Evolutionary conservation across 2,888 invertebrate species (phyloP), one percentile per base, ranked within the genome.

Genomic region (Homarus gammarus): DNA sequence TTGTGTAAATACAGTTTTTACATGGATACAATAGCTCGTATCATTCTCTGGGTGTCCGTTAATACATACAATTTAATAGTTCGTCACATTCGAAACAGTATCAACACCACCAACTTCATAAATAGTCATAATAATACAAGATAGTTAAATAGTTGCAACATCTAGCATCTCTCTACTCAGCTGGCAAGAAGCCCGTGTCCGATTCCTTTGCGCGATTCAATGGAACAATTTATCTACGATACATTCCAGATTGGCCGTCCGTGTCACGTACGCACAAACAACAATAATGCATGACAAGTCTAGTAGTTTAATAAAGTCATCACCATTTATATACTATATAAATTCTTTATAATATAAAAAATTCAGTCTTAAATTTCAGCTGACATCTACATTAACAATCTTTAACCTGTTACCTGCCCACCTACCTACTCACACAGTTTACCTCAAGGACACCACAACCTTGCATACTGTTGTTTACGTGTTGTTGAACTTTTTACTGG

Each of bases 171-270:
- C 15, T 2, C 38, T 22, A 0, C 77, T 1, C 77, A 77, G 77
- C 77, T 77, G 77, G 77, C 44, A 44, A n/a, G 10, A 22, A 44
- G 49, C 31, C 44, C n/a, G 27, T 77, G 77, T 77, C 77, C 77
- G 77, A 77, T 15, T 44, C 49, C 77, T 1, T 22, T n/a, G 10
- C 27, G 5, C 64, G 5, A 8, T n/a, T 64, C n/a, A 0, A 22
- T 27, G n/a, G 8, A 64, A 64, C 22, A 27, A 15, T 6, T 38
- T 40, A 10, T 12, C 8, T n/a, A 38, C 72, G 72, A 6, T 36
- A 15, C 72, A 36, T n/a, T n/a, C 12, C 40, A 12, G 22, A 27
- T 27, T 12, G n/a, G n/a, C n/a, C n/a, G n/a, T n/a, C n/a, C n/a
- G n/a, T n/a, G n/a, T n/a, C n/a, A n/a, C n/a, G n/a, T n/a, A n/a